Base-by-base conservation (phyloP, 2,113 vertebrate species). In the Lepisosteus osseus region DNA sequence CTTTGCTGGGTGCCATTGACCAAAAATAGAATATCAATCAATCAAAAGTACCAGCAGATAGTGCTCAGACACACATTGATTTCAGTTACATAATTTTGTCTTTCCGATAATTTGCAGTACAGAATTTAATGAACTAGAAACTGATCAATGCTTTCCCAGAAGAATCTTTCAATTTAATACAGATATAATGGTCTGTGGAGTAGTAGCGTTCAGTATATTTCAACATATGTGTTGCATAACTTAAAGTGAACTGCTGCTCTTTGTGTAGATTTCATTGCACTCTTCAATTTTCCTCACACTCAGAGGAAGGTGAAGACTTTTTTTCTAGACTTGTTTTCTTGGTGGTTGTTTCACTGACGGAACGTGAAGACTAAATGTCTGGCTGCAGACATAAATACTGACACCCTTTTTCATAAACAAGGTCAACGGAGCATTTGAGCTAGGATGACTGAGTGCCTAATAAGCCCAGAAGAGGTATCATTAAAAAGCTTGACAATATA, bases 111-210 rank as follows among this genome's bases (percentile, higher is more conserved):
- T 81, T 43, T 62, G 70, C 79, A 78, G 79, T 86, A 79, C 68
- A 73, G 72, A 65, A 80, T 83, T 81, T 86, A 89, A 91, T 87
- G 87, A 88, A 79, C 76, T 84, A 80, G 84, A 86, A 84, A 73
- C 65, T 61, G 79, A 86, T 88, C 79, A 74, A 89, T 87, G 74
- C 72, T 63, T 64, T 84, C 73, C 78, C 79, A 47, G 79, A 77
- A 74, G 70, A 77, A 79, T 83, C 82, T 67, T 69, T 65, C n/a
- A 2, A 71, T 74, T 78, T 72, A 14, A 45, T 56, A 68, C 63
- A 11, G 79, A 71, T 70, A 65, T 67, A 45, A 42, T 51, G 15
- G 14, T 61, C 51, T 17, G 17, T 5, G 7, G 43, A 45, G 11
- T 44, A 55, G 11, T 8, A 47, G 44, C n/a, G 2, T 43, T 43